Conservation (phyloP, 92 coral and sea anemone species). For the Zoanthus sansibaricus region DNA sequence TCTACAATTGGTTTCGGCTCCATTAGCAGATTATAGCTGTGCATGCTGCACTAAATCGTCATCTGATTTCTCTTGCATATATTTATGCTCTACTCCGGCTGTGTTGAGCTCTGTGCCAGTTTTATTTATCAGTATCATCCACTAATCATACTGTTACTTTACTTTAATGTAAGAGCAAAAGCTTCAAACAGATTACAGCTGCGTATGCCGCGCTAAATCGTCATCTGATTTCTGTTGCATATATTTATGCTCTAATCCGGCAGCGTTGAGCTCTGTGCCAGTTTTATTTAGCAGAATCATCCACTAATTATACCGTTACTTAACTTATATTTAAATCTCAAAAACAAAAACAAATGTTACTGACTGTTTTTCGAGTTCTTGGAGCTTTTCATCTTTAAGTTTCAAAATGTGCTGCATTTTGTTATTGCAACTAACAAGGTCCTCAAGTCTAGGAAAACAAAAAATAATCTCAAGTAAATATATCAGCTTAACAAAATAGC, state of each 20-base stretch:
- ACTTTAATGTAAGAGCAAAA: too few relatives aligned
- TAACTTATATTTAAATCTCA: neutral
- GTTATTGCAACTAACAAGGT: slow-evolving; percentile 75
- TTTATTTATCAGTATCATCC: neutral
- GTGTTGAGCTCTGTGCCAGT: neutral
- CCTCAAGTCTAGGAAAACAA: slow-evolving; percentile 79
- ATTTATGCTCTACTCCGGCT: too few relatives aligned
- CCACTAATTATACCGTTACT: neutral
- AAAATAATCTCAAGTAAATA: neutral
- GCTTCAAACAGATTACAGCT: too few relatives aligned
- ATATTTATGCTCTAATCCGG: too few relatives aligned
- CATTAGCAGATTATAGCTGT: too few relatives aligned
- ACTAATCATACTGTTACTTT: neutral
- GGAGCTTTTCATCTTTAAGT: slow-evolving; percentile 86
- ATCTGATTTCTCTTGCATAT: too few relatives aligned
- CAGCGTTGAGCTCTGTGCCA: neutral
- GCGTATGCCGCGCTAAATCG: too few relatives aligned
- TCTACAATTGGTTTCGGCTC: too few relatives aligned
- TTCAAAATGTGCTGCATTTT: slow-evolving; percentile 82
- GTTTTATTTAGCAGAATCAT: neutral
- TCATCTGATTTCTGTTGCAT: too few relatives aligned
- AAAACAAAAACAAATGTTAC: neutral
- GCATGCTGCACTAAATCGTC: too few relatives aligned
- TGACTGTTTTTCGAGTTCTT: slow-evolving; percentile 81
- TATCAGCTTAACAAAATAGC: neutral